Evolutionary conservation across 2,888 invertebrate species (phyloP).

Genomic region (Lochmaea crataegi): DNA sequence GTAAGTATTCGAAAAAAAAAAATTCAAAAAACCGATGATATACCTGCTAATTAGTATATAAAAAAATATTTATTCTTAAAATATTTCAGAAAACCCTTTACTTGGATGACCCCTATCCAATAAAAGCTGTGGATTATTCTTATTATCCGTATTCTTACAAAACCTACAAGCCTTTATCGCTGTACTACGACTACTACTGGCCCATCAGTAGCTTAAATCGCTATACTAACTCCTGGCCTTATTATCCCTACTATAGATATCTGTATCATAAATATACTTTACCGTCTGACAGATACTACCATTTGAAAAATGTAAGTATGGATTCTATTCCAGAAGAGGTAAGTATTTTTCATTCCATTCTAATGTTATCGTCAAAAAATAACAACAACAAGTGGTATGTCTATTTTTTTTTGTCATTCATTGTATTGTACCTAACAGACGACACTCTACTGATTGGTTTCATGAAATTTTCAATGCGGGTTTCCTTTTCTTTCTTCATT

Average conservation of each 20-base stretch:
- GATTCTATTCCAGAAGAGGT: background rate
- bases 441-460: no score
- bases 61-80: background rate
- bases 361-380: background rate
- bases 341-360: background rate
- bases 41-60: background rate
- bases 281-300: constrained; percentile 53
- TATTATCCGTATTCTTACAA: constrained; percentile 52
- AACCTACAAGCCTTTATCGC: constrained; percentile 52
- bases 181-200: constrained; percentile 54
- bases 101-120: constrained; percentile 47
- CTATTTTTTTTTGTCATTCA: no score
- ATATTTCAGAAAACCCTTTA: constrained; percentile 53
- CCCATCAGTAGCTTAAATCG: constrained; percentile 53
- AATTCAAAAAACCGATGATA: background rate
- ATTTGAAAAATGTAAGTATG: constrained; percentile 53
- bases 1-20: background rate
- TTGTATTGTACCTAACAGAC: no score
- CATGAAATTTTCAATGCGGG: no score
- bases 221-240: constrained; percentile 50
- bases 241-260: constrained; percentile 52
- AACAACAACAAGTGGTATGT: background rate
- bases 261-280: constrained; percentile 53
- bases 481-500: no score
- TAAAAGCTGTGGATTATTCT: constrained; percentile 46